phyloP scores from a whole-genome alignment of 2,888 invertebrate genomes.

The Euplagia quadripunctaria region DNA sequence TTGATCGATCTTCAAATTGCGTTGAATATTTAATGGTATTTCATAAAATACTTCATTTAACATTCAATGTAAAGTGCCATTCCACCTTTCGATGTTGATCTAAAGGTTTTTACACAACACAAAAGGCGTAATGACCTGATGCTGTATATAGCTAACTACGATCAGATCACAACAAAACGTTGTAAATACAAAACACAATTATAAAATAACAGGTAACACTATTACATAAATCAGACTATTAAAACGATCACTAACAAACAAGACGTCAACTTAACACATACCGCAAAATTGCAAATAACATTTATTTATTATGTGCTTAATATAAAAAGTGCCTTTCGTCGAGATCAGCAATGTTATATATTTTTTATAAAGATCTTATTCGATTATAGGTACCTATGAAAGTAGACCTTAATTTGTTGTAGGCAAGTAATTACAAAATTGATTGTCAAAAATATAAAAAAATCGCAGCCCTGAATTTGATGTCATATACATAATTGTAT shows the following conservation, averaged over 20 bases:
- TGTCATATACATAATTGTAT: slow-evolving; percentile 36
- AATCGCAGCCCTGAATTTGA: slow-evolving; percentile 3
- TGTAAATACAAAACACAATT: slow-evolving; percentile 60
- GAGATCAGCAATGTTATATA: slow-evolving; percentile 46
- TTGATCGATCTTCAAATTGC: slow-evolving; percentile 3
- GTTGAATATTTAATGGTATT: slow-evolving; percentile 5
- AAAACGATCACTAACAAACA: slow-evolving; percentile 79
- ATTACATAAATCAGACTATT: slow-evolving; percentile 78
- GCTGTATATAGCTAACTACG: slow-evolving; percentile 15
- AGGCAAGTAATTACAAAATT: slow-evolving; percentile 52
- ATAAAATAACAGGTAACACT: slow-evolving; percentile 78
- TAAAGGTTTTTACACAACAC: not conserved
- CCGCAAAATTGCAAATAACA: slow-evolving; percentile 67
- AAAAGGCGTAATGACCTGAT: not conserved
- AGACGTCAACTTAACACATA: slow-evolving; percentile 68
- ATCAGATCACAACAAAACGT: slow-evolving; percentile 33
- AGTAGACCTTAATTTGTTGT: not conserved
- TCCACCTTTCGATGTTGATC: not conserved
- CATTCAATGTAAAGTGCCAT: not conserved
- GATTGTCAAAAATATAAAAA: slow-evolving; percentile 38
- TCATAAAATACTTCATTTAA: too few species aligned
- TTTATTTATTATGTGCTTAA: slow-evolving; percentile 69
- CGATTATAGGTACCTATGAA: not conserved
- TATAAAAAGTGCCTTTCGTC: slow-evolving; percentile 67
- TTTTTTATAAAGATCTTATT: slow-evolving; percentile 1